A percentile compares a stretch with the other conserved stretches of the same genome.
Conservation (phyloP, 2,113 vertebrate genomes). For the Phoxinus phoxinus region DNA sequence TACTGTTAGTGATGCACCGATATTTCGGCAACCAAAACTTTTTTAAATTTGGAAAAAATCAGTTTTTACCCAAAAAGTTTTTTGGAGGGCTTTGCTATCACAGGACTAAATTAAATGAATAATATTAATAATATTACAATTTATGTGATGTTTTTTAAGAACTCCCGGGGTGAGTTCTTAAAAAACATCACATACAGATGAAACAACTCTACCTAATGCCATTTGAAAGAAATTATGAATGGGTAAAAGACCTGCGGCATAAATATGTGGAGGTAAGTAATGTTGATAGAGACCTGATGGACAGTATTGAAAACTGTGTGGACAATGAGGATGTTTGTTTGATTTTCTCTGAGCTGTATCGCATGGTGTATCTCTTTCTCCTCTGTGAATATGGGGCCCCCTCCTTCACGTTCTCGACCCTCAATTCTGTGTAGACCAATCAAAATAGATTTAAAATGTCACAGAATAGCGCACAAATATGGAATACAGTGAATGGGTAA, state of each 20-base stretch:
- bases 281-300: constrained; percentile 4
- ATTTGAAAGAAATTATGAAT: too few species aligned
- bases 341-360: not conserved
- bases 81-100: too few species aligned
- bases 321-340: not conserved
- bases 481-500: not conserved
- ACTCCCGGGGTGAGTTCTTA: too few species aligned
- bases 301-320: not conserved
- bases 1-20: not conserved
- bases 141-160: too few species aligned
- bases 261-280: too few species aligned
- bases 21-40: not conserved
- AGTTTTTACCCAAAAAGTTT: too few species aligned
- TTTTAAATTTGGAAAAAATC: not conserved
- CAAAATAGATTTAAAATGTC: not conserved
- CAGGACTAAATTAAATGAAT: too few species aligned
- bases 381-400: not conserved
- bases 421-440: not conserved
- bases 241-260: too few species aligned
- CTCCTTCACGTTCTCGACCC: not conserved
- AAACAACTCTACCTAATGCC: too few species aligned
- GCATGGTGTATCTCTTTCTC: not conserved
- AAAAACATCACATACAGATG: too few species aligned
- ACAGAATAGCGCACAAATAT: not conserved
- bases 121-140: too few species aligned